Conservation (phyloP, 2,797 vertebrate species). For the Leptoclinus maculatus region DNA sequence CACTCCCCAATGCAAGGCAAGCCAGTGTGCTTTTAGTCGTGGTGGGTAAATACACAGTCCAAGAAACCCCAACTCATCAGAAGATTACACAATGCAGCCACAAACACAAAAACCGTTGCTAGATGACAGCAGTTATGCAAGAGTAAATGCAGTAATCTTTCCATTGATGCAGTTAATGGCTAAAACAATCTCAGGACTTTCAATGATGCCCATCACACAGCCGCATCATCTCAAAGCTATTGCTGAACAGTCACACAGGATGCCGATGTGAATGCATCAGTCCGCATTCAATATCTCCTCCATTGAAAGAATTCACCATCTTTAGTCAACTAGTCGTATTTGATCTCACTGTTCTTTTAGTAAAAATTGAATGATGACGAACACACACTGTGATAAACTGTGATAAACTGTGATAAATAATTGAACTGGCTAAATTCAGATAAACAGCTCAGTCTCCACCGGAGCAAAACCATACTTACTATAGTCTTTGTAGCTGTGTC, state of each 20-base stretch:
- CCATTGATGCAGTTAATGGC: not conserved
- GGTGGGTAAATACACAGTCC: slow-evolving; percentile 39
- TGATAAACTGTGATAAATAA: too few relatives aligned
- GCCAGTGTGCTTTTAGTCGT: slow-evolving; percentile 54
- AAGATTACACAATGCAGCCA: slow-evolving; percentile 33
- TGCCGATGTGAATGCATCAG: not conserved
- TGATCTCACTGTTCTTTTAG: not conserved
- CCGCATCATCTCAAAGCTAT: slow-evolving; percentile 10
- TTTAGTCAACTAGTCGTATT: not conserved
- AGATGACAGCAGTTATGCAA: slow-evolving; percentile 26
- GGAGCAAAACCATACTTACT: not conserved
- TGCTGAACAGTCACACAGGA: slow-evolving; percentile 5
- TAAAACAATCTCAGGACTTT: slow-evolving; percentile 1
- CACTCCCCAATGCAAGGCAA: slow-evolving; percentile 53
- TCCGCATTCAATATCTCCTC: not conserved
- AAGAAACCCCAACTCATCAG: slow-evolving; percentile 46
- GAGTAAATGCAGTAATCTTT: slow-evolving; percentile 26
- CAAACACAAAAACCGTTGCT: slow-evolving; percentile 24
- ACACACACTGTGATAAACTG: not conserved
- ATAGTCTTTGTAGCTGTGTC: not conserved
- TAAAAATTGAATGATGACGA: not conserved
- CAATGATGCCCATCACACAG: slow-evolving; percentile 1
- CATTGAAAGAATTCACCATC: not conserved
- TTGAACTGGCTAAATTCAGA: not conserved
- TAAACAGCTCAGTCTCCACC: not conserved